These are phyloP conservation scores for Anseranas semipalmata DNA, from an alignment of 2,113 vertebrate species.

Conservation along the genomic window DNA sequence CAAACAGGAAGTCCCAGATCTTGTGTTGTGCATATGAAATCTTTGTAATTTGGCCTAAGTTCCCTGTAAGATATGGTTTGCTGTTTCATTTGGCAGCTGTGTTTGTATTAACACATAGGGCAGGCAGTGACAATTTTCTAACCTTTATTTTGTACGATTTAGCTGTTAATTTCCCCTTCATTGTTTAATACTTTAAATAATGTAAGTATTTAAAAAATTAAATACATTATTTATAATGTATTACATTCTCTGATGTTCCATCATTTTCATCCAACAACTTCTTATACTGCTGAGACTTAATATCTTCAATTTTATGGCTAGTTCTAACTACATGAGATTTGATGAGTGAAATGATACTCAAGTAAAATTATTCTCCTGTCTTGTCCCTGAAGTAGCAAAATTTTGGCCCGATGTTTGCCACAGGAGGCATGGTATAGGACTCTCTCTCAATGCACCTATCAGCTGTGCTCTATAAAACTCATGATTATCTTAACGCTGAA, in stretches of 20 bases:
- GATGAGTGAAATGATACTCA: not conserved
- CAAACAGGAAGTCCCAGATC: not conserved
- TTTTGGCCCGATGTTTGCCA: not conserved
- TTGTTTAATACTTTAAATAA: conserved; percentile 2
- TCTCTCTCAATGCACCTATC: not conserved
- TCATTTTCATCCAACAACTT: not conserved
- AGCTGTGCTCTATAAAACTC: not conserved
- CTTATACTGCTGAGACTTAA: not conserved
- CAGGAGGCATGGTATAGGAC: not conserved
- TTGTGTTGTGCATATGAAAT: not conserved
- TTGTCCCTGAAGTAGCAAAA: not conserved
- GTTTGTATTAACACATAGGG: not conserved
- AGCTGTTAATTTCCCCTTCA: not conserved
- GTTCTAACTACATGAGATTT: not conserved
- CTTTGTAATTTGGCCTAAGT: not conserved
- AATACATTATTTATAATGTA: conserved; percentile 41
- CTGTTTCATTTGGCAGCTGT: not conserved
- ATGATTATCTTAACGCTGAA: not conserved
- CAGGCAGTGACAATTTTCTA: not conserved
- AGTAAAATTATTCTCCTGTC: not conserved
- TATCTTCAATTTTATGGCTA: not conserved
- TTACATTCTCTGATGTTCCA: not conserved
- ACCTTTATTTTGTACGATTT: not conserved
- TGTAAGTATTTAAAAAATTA: not conserved
- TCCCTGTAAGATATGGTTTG: not conserved